Percentiles rank a stretch among this genome's conserved stretches.
These are phyloP conservation scores for Tetramorium bicarinatum DNA, from an alignment of 2,888 invertebrate species.

Conservation along the genomic window DNA sequence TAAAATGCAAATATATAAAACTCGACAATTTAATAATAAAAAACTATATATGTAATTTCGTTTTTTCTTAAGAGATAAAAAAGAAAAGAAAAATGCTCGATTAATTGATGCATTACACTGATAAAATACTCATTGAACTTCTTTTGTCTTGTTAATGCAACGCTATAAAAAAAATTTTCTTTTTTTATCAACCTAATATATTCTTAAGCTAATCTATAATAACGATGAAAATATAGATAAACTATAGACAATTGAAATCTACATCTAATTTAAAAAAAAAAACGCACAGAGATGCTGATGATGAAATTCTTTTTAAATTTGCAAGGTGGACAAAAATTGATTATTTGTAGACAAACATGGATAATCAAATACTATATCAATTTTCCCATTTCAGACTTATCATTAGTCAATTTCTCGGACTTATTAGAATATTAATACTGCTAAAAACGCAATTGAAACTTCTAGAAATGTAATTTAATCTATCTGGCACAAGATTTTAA, in stretches of 20 bases:
- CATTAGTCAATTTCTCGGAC: too few species aligned
- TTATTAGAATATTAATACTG: background rate
- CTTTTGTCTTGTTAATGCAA: background rate
- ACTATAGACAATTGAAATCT: too few species aligned
- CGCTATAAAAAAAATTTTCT: background rate
- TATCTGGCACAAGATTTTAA: background rate
- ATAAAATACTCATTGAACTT: background rate
- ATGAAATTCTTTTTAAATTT: too few species aligned
- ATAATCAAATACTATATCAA: too few species aligned
- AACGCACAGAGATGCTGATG: too few species aligned
- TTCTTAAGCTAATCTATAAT: background rate
- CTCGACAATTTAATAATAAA: background rate
- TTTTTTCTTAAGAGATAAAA: background rate
- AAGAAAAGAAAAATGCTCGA: background rate
- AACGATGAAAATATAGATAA: background rate
- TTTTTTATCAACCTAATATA: background rate
- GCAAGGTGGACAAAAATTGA: too few species aligned
- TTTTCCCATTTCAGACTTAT: too few species aligned
- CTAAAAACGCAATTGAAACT: background rate
- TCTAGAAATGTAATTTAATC: background rate
- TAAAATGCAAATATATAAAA: slow-evolving; percentile 5
- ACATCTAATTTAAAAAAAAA: too few species aligned
- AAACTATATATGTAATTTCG: background rate
- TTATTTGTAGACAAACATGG: too few species aligned
- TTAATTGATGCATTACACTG: background rate